phyloP scores from a whole-genome alignment of 2,113 vertebrate species.

The Pelobates fuscus region DNA sequence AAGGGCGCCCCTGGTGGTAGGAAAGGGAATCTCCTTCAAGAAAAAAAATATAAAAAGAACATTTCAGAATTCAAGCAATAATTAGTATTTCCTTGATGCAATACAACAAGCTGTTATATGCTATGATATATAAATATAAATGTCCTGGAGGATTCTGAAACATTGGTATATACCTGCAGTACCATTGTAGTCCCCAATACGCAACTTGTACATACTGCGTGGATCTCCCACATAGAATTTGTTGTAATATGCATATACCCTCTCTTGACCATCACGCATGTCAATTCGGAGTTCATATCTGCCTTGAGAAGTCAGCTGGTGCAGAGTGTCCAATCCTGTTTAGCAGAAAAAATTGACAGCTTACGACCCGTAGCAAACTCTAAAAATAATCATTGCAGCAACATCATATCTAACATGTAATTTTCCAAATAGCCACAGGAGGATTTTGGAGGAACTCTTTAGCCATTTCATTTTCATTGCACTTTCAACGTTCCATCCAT shows the following conservation, averaged over 20 bases:
- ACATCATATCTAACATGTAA: no score
- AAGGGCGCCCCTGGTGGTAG: conserved; percentile 96
- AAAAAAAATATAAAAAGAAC: conserved; percentile 17
- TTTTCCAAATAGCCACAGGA: no score
- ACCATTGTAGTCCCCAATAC: conserved; percentile 91
- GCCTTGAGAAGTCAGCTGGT: conserved; percentile 87
- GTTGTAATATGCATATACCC: conserved; percentile 86
- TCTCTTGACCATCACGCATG: conserved; percentile 88
- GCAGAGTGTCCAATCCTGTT: conserved; percentile 91
- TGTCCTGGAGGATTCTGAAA: no score
- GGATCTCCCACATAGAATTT: conserved; percentile 87
- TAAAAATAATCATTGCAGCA: no score
- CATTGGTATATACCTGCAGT: conserved; percentile 78
- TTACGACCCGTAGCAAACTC: no score
- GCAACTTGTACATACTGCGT: conserved; percentile 88
- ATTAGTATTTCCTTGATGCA: no score
- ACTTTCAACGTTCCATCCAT: no score
- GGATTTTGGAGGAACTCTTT: no score
- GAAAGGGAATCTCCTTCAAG: conserved; percentile 90
- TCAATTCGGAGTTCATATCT: conserved; percentile 93
- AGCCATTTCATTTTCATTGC: no score
- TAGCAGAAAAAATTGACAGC: neutral
- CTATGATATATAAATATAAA: no score
- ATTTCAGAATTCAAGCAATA: no score
- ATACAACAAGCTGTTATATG: no score